Evolutionary conservation across 2,797 vertebrate genomes (phyloP).

Genomic region (Centropyge bicolor): DNA sequence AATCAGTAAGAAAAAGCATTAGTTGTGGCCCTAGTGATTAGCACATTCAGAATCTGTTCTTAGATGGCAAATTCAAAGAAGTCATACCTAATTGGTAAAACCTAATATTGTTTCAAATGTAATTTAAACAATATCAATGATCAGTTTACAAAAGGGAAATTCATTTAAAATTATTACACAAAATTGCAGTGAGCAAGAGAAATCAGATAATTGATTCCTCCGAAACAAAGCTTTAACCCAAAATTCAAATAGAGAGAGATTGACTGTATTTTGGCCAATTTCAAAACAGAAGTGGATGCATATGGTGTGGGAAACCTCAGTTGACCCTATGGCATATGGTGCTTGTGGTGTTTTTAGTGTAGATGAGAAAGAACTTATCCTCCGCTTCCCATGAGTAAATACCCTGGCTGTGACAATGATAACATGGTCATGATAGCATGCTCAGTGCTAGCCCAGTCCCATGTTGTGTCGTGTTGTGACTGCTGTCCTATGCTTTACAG

Average conservation of each 20-base stretch:
- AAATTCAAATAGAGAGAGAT: background rate
- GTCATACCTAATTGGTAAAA: background rate
- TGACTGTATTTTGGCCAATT: background rate
- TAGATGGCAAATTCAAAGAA: background rate
- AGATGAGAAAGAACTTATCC: slow-evolving; percentile 63
- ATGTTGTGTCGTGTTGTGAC: slow-evolving; percentile 66
- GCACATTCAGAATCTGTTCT: background rate
- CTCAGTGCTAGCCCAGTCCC: slow-evolving; percentile 39
- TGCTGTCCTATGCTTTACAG: slow-evolving; percentile 59
- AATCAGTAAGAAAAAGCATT: background rate
- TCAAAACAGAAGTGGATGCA: slow-evolving; percentile 16
- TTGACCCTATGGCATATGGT: slow-evolving; percentile 39
- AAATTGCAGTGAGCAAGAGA: background rate
- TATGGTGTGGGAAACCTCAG: slow-evolving; percentile 10
- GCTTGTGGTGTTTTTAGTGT: slow-evolving; percentile 52
- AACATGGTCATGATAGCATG: slow-evolving; percentile 64
- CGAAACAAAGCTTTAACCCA: background rate
- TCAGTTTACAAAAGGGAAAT: background rate
- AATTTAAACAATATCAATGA: background rate
- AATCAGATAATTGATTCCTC: background rate
- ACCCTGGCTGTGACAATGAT: slow-evolving; percentile 55
- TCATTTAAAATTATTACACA: background rate
- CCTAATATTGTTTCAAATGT: background rate
- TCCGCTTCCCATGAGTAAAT: slow-evolving; percentile 57
- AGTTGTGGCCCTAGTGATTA: background rate